Evolutionary conservation across 2,888 invertebrate genomes (phyloP).

Genomic region (Agapetus fuscipes): DNA sequence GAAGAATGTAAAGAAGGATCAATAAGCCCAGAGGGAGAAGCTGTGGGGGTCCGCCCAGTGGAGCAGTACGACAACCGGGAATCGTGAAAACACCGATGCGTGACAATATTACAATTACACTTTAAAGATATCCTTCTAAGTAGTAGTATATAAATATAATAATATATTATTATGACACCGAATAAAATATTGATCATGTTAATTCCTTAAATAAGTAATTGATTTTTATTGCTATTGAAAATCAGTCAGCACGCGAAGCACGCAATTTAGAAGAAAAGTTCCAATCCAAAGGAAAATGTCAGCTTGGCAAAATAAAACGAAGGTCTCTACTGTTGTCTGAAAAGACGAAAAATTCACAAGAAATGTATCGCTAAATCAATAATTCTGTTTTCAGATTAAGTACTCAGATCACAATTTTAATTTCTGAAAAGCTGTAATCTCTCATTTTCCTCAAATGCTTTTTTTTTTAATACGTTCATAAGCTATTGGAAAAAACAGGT

Average conservation of each 20-base stretch:
- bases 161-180: slow-evolving; percentile 51
- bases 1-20: too few species aligned
- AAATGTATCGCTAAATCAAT: too few species aligned
- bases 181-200: slow-evolving; percentile 49
- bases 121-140: slow-evolving; percentile 18
- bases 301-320: slow-evolving; percentile 15
- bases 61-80: slow-evolving; percentile 14
- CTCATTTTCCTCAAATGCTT: too few species aligned
- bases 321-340: slow-evolving; percentile 1
- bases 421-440: too few species aligned
- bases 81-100: slow-evolving; percentile 12
- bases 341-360: too few species aligned
- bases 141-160: slow-evolving; percentile 43
- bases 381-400: too few species aligned
- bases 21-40: too few species aligned
- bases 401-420: too few species aligned
- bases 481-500: too few species aligned
- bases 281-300: slow-evolving; percentile 13
- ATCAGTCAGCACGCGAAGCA: slow-evolving; percentile 53
- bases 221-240: slow-evolving; percentile 53
- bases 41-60: slow-evolving; percentile 7
- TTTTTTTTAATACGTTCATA: too few species aligned
- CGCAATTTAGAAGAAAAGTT: slow-evolving; percentile 49
- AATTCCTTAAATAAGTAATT: slow-evolving; percentile 48
- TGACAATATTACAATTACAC: slow-evolving; percentile 16